Percentiles rank a stretch among this genome's conserved stretches.
Evolutionary conservation across 2,888 invertebrate species (phyloP).

Genomic region (Pasiphila rectangulata): DNA sequence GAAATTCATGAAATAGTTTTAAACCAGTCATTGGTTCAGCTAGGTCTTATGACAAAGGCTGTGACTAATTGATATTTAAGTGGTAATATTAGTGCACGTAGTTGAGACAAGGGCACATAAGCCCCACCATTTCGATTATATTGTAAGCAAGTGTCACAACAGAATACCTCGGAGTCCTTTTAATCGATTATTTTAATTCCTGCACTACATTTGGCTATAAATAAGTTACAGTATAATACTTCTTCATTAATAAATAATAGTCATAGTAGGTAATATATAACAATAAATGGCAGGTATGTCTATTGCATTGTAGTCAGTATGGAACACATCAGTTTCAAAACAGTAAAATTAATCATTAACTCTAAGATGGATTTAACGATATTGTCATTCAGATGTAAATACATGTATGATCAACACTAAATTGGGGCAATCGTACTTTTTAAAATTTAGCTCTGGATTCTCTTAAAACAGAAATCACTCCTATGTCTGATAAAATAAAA

Average conservation of each 20-base stretch:
- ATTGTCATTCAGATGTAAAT: conserved; percentile 18
- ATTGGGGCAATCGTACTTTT: conserved; percentile 11
- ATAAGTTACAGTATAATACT: conserved; percentile 25
- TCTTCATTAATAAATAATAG: conserved; percentile 23
- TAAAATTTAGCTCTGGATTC: conserved; percentile 2
- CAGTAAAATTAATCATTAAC: conserved; percentile 29
- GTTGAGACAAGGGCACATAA: no score
- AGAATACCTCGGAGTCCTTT: background rate
- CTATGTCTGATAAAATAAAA: no score
- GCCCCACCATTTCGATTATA: no score
- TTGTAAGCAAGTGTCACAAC: conserved; percentile 8
- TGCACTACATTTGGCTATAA: conserved; percentile 18
- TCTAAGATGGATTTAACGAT: conserved; percentile 17
- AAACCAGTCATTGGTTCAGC: no score
- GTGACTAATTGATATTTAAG: no score
- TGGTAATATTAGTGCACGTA: no score
- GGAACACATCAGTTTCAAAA: conserved; percentile 63
- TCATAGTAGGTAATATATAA: conserved; percentile 34
- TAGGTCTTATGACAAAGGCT: no score
- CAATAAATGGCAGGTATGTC: conserved; percentile 60
- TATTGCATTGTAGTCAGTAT: conserved; percentile 66
- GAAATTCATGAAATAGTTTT: no score
- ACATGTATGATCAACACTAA: conserved; percentile 29
- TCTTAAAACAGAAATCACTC: background rate
- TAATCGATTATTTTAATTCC: conserved; percentile 9